Evolutionary conservation across 2,888 invertebrate species (phyloP).

Genomic region (Drosophila cognata): DNA sequence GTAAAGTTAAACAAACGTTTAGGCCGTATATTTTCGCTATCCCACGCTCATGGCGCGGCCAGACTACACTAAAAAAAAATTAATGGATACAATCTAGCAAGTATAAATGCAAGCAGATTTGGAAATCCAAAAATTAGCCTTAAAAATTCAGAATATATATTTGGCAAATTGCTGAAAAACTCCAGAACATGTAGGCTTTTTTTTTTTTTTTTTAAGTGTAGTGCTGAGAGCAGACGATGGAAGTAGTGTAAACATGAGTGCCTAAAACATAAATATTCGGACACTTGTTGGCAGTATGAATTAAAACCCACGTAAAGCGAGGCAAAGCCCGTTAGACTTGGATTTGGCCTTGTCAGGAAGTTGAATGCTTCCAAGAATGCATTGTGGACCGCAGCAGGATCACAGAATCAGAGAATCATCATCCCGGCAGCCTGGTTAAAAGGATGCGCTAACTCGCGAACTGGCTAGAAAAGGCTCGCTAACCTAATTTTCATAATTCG

Average conservation of each 20-base stretch:
- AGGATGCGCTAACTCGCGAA: conserved; percentile 55
- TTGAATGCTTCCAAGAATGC: conserved; percentile 40
- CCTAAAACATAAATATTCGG: conserved; percentile 31
- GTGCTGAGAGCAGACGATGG: neutral
- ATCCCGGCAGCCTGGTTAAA: conserved; percentile 13
- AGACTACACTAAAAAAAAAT: neutral
- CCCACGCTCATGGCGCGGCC: conserved; percentile 47
- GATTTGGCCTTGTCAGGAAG: conserved; percentile 30
- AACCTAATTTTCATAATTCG: conserved; percentile 77
- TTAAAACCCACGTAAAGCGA: conserved; percentile 19
- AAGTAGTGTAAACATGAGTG: neutral
- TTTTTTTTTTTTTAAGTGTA: neutral
- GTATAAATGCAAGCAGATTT: neutral
- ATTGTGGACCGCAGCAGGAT: conserved; percentile 24
- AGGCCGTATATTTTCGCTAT: conserved; percentile 15
- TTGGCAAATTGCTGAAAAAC: neutral
- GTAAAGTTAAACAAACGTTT: conserved; percentile 66
- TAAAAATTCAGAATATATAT: neutral
- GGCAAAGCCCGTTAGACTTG: neutral
- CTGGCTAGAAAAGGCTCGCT: conserved; percentile 39
- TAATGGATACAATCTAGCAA: neutral
- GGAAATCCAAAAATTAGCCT: neutral
- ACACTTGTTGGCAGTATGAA: conserved; percentile 51
- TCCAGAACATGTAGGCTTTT: neutral
- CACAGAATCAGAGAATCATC: neutral